Conservation (phyloP, 2,888 invertebrate genomes). For the Idaea aversata region DNA sequence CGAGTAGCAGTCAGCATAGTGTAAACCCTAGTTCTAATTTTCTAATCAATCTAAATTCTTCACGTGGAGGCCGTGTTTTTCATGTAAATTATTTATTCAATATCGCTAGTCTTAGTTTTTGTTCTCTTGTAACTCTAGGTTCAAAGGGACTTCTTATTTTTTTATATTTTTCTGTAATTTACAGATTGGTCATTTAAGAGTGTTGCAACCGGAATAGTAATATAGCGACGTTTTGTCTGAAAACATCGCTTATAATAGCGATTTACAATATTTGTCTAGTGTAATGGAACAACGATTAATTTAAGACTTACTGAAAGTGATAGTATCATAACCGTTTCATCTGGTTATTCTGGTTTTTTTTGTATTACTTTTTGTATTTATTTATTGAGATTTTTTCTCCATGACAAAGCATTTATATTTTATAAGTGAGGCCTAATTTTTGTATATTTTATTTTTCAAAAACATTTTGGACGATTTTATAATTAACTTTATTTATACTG, state of each 20-base stretch:
- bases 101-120: neutral
- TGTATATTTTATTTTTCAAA: slow-evolving; percentile 48
- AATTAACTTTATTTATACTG: slow-evolving; percentile 40
- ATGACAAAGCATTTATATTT: slow-evolving; percentile 73
- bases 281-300: slow-evolving; percentile 70
- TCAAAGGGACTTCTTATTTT: slow-evolving; percentile 20
- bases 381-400: slow-evolving; percentile 62
- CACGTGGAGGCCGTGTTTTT: neutral
- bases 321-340: slow-evolving; percentile 31
- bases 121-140: slow-evolving; percentile 9
- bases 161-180: slow-evolving; percentile 46
- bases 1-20: neutral
- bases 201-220: slow-evolving; percentile 72
- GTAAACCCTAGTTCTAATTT: neutral
- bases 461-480: slow-evolving; percentile 47
- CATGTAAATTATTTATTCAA: neutral
- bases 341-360: slow-evolving; percentile 34
- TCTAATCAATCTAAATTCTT: neutral
- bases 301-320: slow-evolving; percentile 56
- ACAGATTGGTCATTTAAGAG: slow-evolving; percentile 80
- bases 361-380: slow-evolving; percentile 54
- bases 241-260: slow-evolving; percentile 42
- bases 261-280: slow-evolving; percentile 45
- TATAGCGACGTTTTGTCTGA: slow-evolving; percentile 51
- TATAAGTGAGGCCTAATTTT: slow-evolving; percentile 74